Evolutionary conservation across 1,140 invertebrate genomes (phyloP).

Genomic region (Zaprionus taronus): DNA sequence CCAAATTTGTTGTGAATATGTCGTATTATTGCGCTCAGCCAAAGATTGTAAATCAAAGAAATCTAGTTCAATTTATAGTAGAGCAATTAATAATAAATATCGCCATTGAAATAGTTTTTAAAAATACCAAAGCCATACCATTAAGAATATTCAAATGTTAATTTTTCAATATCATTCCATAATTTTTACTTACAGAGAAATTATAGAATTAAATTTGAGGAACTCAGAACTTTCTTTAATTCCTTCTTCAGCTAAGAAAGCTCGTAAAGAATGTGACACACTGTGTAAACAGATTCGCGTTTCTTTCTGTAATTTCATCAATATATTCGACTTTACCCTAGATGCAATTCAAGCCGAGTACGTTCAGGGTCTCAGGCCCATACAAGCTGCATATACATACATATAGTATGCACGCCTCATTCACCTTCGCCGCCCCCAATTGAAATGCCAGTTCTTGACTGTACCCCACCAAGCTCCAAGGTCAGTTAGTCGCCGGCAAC

Average conservation of each 20-base stretch:
- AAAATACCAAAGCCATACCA: too few relatives aligned
- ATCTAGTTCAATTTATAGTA: too few relatives aligned
- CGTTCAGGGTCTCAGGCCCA: neutral
- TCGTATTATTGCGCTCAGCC: too few relatives aligned
- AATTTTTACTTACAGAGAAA: neutral
- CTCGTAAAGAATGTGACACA: too few relatives aligned
- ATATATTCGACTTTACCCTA: neutral
- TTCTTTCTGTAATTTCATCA: neutral
- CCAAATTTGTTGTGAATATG: too few relatives aligned
- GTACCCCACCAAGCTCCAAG: conserved; percentile 38
- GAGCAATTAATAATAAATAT: too few relatives aligned
- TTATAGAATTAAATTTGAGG: neutral
- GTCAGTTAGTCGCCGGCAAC: conserved; percentile 46
- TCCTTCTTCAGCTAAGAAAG: neutral
- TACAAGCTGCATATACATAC: neutral
- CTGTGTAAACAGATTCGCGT: neutral
- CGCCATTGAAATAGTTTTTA: too few relatives aligned
- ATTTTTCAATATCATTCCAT: too few relatives aligned
- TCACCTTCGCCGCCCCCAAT: conserved; percentile 16
- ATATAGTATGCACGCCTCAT: conserved; percentile 7
- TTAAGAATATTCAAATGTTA: too few relatives aligned
- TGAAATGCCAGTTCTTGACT: conserved; percentile 56
- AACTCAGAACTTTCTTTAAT: neutral
- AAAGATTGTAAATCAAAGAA: too few relatives aligned
- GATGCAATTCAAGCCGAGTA: neutral